Base-by-base conservation (phyloP, 2,113 vertebrate genomes). In the Melanocharis versteri region DNA sequence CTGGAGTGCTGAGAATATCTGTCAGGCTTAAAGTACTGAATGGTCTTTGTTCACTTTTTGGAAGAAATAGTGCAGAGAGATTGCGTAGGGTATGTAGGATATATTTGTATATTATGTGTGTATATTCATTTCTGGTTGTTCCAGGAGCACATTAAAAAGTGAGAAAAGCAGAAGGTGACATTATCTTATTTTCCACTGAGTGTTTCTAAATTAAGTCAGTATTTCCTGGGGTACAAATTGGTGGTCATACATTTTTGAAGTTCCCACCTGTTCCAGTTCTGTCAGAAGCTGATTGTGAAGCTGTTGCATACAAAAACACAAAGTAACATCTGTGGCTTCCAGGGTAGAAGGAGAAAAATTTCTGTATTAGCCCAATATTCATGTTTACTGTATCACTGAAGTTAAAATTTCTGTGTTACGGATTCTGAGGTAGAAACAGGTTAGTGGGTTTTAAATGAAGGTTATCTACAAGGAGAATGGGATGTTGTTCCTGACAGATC, bases 41-140 rank as follows among this genome's bases (percentile, higher is more conserved):
- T 89, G n/a, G 40, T 61, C 85, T 97, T 97, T 97, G 94, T 97
- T 98, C 61, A 75, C 15, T n/a, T 90, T 61, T 65, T 65, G 21
- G 68, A 86, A 82, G 78, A 95, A 96, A 87, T 9, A 93, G 77
- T 80, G n/a, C 31, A 73, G 80, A 64, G 40, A 40, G 17, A 60
- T 90, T 89, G 47, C 56, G 56, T 3, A 48, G 53, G 9, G 13
- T 73, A 14, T 80, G 37, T 27, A 50, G 57, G 14, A 14, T 60
- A 30, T 53, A 81, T 72, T 75, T 69, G 11, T 65, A 37, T 33
- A 3, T 57, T 81, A 47, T 45, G 17, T 17, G 15, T 30, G 31
- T 39, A 18, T n/a, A 39, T 56, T 66, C 8, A 10, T 31, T 70
- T 37, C 40, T 11, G 17, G n/a, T 22, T 76, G 17, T 73, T 93